A percentile compares a stretch with the other conserved stretches of the same genome.
Conservation (phyloP, 2,888 invertebrate species). For the Dermolepida albohirtum region DNA sequence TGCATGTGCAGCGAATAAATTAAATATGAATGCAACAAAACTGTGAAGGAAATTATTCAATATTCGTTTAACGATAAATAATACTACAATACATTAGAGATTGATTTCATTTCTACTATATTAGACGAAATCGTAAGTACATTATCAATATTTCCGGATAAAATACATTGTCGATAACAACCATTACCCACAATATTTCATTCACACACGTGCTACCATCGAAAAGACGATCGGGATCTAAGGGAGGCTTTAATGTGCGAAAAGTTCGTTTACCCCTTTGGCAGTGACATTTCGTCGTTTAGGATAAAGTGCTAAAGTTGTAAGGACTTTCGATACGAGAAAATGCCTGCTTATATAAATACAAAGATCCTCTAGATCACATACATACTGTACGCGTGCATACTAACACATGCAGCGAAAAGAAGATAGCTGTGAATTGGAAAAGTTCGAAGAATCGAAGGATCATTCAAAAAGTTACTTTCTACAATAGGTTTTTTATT, state of each 20-base stretch:
- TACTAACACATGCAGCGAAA: conserved; percentile 7
- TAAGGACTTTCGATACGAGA: conserved; percentile 6
- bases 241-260: neutral
- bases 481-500: conserved; percentile 23
- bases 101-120: too few relatives aligned
- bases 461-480: conserved; percentile 29
- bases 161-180: too few relatives aligned
- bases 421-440: conserved; percentile 37
- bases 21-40: too few relatives aligned
- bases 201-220: too few relatives aligned
- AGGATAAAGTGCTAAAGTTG: conserved; percentile 24
- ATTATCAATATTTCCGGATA: too few relatives aligned
- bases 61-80: too few relatives aligned
- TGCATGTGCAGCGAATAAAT: too few relatives aligned
- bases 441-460: conserved; percentile 35
- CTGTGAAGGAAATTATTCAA: too few relatives aligned
- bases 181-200: too few relatives aligned
- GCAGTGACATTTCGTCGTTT: conserved; percentile 17
- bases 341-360: conserved; percentile 8
- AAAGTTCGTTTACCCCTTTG: conserved; percentile 18
- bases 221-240: too few relatives aligned
- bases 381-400: neutral
- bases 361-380: conserved; percentile 3
- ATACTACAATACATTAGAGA: too few relatives aligned
- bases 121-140: too few relatives aligned